phyloP scores from a whole-genome alignment of 2,888 invertebrate genomes.

The Machimus rusticus region DNA sequence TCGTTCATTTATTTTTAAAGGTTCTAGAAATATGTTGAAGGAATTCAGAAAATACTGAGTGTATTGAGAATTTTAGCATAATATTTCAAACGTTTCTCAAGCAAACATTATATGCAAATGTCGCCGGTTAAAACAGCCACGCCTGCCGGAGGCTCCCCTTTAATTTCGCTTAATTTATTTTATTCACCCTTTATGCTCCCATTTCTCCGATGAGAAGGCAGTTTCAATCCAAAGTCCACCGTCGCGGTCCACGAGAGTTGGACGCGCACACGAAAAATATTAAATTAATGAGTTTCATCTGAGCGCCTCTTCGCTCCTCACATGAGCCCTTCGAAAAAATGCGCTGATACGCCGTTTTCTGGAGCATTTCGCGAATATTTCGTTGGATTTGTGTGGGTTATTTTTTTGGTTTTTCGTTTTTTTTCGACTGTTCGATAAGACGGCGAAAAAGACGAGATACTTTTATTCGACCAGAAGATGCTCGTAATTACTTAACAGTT shows the following conservation, averaged over 20 bases:
- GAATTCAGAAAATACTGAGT: not conserved
- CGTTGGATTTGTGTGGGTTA: not conserved
- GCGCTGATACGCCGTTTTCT: not conserved
- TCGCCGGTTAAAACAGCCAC: not conserved
- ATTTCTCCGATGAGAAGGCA: not conserved
- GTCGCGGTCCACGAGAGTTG: not conserved
- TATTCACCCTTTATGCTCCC: not conserved
- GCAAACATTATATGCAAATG: not conserved
- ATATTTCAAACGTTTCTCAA: not conserved
- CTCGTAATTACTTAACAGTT: not conserved
- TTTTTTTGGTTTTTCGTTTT: not conserved
- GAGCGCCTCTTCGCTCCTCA: not conserved
- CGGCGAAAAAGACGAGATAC: not conserved
- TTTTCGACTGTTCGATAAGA: not conserved
- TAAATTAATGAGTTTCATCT: slow-evolving; percentile 2
- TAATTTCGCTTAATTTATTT: not conserved
- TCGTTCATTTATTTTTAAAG: too few relatives aligned
- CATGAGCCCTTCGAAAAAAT: not conserved
- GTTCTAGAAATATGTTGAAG: too few relatives aligned
- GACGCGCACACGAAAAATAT: not conserved
- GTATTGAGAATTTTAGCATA: not conserved
- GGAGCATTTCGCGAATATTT: not conserved
- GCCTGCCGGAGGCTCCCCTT: not conserved
- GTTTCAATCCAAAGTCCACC: not conserved
- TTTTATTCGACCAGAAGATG: not conserved